These are phyloP conservation scores for Bombus turneri DNA, from an alignment of 1,140 invertebrate species.

Conservation along the genomic window DNA sequence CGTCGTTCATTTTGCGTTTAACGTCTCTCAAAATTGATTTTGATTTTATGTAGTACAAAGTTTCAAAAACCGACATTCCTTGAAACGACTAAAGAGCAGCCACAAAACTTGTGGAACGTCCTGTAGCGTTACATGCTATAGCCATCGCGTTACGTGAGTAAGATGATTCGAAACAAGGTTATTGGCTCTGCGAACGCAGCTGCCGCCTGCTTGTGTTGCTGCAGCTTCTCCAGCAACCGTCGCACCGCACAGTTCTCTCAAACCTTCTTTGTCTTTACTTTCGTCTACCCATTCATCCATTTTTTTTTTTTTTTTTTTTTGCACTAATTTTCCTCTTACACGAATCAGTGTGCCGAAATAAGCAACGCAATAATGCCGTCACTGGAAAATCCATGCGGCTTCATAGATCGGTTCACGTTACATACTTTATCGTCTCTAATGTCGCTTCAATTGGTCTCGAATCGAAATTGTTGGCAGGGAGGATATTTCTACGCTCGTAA, in stretches of 20 bases:
- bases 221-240: slow-evolving; percentile 63
- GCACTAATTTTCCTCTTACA: neutral
- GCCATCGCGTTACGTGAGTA: slow-evolving; percentile 72
- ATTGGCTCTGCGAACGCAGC: slow-evolving; percentile 73
- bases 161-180: slow-evolving; percentile 77
- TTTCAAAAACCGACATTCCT: neutral
- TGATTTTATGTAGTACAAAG: neutral
- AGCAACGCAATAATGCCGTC: too few relatives aligned
- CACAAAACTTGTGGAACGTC: neutral
- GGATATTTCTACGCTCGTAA: too few relatives aligned
- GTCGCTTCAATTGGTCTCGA: too few relatives aligned
- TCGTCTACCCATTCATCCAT: slow-evolving; percentile 10
- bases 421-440: too few relatives aligned
- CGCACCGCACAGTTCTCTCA: slow-evolving; percentile 40
- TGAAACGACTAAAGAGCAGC: neutral
- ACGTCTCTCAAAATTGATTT: neutral
- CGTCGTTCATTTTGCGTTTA: too few relatives aligned
- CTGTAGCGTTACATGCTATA: slow-evolving; percentile 60
- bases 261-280: slow-evolving; percentile 24
- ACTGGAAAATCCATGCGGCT: neutral
- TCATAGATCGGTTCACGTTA: neutral
- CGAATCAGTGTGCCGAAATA: too few relatives aligned
- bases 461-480: too few relatives aligned
- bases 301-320: neutral
- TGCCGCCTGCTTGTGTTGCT: slow-evolving; percentile 64